phyloP scores from a whole-genome alignment of 2,113 vertebrate genomes.

The Platichthys stellatus region DNA sequence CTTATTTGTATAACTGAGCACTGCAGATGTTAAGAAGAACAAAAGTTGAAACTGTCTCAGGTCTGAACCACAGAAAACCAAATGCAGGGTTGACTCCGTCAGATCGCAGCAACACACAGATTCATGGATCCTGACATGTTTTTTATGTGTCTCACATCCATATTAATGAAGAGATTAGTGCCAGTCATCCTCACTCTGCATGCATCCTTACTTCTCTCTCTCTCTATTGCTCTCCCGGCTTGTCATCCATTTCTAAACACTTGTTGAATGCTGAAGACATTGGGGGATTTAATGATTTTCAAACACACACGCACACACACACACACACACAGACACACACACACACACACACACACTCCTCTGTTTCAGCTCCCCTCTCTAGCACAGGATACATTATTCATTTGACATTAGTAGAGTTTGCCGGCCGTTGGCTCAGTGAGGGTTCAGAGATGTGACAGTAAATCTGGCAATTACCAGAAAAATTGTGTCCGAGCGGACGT shows the following conservation, averaged over 20 bases:
- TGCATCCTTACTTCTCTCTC: constrained; percentile 4
- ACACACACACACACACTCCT: constrained; percentile 8
- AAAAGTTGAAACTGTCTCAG: too few species aligned
- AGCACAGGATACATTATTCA: constrained; percentile 67
- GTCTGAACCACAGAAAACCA: too few species aligned
- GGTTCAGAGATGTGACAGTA: constrained; percentile 61
- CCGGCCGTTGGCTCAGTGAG: constrained; percentile 54
- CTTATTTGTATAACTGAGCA: too few species aligned
- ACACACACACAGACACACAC: constrained; percentile 5
- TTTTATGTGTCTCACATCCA: constrained; percentile 29
- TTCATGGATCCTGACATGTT: neutral
- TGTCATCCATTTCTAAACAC: constrained; percentile 50
- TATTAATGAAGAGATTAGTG: constrained; percentile 33
- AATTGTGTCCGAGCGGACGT: constrained; percentile 4
- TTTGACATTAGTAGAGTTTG: constrained; percentile 61
- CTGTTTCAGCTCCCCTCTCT: constrained; percentile 25
- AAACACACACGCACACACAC: constrained; percentile 19
- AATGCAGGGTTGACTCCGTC: too few species aligned
- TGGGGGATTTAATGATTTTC: constrained; percentile 51
- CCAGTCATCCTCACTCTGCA: constrained; percentile 28
- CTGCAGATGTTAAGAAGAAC: too few species aligned
- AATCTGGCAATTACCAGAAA: constrained; percentile 56
- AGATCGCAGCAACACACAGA: too few species aligned
- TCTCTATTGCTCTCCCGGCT: constrained; percentile 21
- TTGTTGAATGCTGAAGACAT: constrained; percentile 58